These are phyloP conservation scores for Apodemia mormo DNA, from an alignment of 2,888 invertebrate genomes.

Conservation along the genomic window DNA sequence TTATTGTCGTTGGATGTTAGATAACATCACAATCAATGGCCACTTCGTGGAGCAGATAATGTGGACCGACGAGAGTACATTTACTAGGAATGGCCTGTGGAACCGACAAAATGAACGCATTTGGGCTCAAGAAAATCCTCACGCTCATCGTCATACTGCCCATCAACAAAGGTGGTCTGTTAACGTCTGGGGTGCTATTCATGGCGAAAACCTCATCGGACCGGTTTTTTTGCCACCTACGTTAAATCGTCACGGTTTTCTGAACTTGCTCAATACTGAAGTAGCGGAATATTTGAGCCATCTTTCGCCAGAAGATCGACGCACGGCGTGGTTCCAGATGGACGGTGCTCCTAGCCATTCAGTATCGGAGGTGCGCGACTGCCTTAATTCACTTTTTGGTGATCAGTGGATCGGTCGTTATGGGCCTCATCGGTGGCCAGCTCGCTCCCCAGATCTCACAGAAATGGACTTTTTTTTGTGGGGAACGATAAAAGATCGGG, in stretches of 20 bases:
- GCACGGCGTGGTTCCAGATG: conserved; percentile 9
- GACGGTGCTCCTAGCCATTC: conserved; percentile 18
- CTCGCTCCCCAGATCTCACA: conserved; percentile 20
- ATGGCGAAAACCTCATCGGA: too few species aligned
- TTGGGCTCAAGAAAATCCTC: background rate
- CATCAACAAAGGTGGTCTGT: too few species aligned
- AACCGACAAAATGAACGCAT: background rate
- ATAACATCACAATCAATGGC: background rate
- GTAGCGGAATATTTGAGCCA: too few species aligned
- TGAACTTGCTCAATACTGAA: too few species aligned
- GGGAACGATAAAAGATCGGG: conserved; percentile 12
- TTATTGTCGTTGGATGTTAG: background rate
- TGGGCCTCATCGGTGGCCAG: background rate
- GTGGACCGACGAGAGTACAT: conserved; percentile 16
- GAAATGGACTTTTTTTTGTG: conserved; percentile 22
- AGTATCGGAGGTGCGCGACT: conserved; percentile 8
- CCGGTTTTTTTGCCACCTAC: too few species aligned
- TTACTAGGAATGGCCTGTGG: background rate
- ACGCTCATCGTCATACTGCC: background rate
- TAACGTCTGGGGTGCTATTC: too few species aligned
- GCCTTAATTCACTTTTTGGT: background rate
- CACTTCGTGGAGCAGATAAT: background rate
- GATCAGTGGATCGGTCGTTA: too few species aligned
- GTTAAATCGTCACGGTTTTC: too few species aligned
- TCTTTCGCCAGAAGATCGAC: too few species aligned